Evolutionary conservation across 2,797 vertebrate species (phyloP).

Genomic region (Eidolon dupreanum): DNA sequence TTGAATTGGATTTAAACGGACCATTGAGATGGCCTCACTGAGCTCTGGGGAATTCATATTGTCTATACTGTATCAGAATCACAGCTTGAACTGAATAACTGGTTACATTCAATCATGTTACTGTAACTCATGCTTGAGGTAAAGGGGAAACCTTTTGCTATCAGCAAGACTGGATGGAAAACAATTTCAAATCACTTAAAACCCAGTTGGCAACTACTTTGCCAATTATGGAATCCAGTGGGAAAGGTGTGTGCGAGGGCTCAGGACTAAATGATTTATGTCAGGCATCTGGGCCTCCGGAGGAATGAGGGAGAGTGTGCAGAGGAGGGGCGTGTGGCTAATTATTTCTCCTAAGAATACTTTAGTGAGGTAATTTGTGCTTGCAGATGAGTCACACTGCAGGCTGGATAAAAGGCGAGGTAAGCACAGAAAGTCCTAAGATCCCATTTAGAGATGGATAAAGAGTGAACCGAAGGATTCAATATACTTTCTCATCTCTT

Average conservation of each 20-base stretch:
- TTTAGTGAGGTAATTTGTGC: conserved; percentile 87
- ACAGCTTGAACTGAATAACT: conserved; percentile 90
- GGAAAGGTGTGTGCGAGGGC: conserved; percentile 87
- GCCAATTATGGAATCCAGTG: conserved; percentile 88
- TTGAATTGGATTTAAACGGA: conserved; percentile 91
- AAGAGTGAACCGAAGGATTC: conserved; percentile 78
- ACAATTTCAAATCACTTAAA: conserved; percentile 91
- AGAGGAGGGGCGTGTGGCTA: conserved; percentile 87
- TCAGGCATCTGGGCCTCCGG: conserved; percentile 85
- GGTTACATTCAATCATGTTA: conserved; percentile 91
- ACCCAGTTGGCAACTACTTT: conserved; percentile 90
- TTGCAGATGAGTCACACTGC: conserved; percentile 86
- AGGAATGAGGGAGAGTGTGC: conserved; percentile 83
- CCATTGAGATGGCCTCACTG: conserved; percentile 88
- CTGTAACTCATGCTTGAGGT: conserved; percentile 90
- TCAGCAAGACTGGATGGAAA: conserved; percentile 89
- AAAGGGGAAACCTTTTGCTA: conserved; percentile 89
- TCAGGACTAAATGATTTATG: conserved; percentile 90
- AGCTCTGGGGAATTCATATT: conserved; percentile 89
- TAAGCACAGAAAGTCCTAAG: conserved; percentile 78
- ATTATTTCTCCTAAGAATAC: conserved; percentile 91
- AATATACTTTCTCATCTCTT: conserved; percentile 71
- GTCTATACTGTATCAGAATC: conserved; percentile 90
- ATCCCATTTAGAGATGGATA: conserved; percentile 73
- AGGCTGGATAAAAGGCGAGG: conserved; percentile 80